Percentiles rank a stretch among this genome's conserved stretches.
Conservation (phyloP, 1,140 invertebrate species). For the Drosophila melanica region DNA sequence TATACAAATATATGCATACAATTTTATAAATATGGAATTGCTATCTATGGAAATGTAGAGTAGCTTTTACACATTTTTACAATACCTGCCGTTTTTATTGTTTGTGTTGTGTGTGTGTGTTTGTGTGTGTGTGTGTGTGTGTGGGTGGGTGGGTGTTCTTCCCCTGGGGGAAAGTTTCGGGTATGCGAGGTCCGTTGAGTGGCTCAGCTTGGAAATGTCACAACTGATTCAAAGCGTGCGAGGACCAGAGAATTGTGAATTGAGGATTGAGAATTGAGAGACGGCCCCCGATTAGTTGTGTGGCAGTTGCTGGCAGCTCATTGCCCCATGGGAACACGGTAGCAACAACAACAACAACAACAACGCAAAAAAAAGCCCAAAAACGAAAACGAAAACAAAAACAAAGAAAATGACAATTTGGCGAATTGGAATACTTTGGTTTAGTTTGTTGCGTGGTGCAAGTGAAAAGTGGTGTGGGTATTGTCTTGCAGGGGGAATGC, state of each 20-base stretch:
- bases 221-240: constrained; percentile 46
- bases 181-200: constrained; percentile 37
- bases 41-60: no score
- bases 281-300: constrained; percentile 41
- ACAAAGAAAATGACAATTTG: constrained; percentile 36
- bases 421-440: constrained; percentile 49
- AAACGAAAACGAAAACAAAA: neutral
- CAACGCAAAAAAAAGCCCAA: neutral
- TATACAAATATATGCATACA: no score
- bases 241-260: constrained; percentile 2
- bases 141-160: neutral
- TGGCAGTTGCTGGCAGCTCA: constrained; percentile 38
- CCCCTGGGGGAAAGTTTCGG: neutral
- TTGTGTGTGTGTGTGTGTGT: neutral
- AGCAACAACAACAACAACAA: neutral
- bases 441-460: constrained; percentile 9
- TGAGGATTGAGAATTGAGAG: constrained; percentile 4
- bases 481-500: neutral
- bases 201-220: constrained; percentile 62
- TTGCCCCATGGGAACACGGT: constrained; percentile 24
- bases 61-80: neutral
- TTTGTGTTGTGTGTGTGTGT: neutral
- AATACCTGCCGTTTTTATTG: neutral
- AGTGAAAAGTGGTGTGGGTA: neutral
- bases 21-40: no score